Evolutionary conservation across 2,113 vertebrate genomes (phyloP).

Genomic region (Panthera tigris): DNA sequence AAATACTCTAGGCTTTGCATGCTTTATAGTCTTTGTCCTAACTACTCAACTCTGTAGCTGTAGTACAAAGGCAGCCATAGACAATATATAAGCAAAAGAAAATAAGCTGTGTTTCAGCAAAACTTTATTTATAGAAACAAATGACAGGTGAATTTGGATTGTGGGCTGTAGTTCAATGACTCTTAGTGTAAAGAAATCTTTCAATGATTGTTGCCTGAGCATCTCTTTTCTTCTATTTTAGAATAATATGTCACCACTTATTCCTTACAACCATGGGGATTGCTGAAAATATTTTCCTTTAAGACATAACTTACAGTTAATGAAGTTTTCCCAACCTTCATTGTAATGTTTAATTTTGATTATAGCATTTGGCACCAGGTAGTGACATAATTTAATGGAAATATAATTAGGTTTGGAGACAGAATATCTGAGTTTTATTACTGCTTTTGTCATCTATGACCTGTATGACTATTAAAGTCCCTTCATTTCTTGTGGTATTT

Average conservation of each 20-base stretch:
- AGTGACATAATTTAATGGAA: neutral
- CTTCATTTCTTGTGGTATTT: neutral
- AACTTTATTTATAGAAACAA: neutral
- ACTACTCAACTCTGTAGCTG: neutral
- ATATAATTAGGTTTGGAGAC: neutral
- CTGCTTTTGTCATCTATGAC: neutral
- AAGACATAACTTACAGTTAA: neutral
- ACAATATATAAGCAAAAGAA: neutral
- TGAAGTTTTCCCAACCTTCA: neutral
- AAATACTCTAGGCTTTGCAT: neutral
- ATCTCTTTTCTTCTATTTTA: neutral
- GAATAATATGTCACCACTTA: neutral
- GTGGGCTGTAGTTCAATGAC: neutral
- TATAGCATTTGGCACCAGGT: neutral
- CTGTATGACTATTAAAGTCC: neutral
- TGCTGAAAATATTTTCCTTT: neutral
- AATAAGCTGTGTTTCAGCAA: neutral
- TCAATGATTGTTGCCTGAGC: neutral
- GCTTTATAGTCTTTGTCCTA: neutral
- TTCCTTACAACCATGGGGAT: neutral
- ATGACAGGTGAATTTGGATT: neutral
- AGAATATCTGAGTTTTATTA: neutral
- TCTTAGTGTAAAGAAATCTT: neutral
- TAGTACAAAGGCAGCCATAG: neutral
- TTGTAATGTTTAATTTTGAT: neutral